These are phyloP conservation scores for Desoria tigrina DNA, from an alignment of 2,888 invertebrate genomes.

Conservation along the genomic window DNA sequence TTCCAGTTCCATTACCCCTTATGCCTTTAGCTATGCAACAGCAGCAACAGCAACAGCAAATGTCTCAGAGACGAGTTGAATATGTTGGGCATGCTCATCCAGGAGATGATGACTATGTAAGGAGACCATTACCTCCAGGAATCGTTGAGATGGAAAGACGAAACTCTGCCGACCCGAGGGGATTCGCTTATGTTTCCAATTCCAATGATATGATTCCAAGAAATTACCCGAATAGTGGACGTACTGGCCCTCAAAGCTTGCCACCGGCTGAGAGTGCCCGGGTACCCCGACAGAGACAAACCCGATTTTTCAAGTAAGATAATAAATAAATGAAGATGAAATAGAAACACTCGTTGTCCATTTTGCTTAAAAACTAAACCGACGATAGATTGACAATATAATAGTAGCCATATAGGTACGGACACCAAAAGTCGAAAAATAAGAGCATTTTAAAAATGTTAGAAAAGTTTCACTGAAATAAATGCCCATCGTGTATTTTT, in stretches of 20 bases:
- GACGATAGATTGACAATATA: no score
- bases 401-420: no score
- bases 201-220: slow-evolving; percentile 3
- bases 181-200: background rate
- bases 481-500: no score
- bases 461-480: no score
- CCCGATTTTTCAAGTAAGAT: slow-evolving; percentile 42
- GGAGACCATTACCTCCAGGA: slow-evolving; percentile 14
- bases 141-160: background rate
- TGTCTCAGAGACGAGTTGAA: slow-evolving; percentile 23
- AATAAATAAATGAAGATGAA: slow-evolving; percentile 3
- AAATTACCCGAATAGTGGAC: slow-evolving; percentile 21
- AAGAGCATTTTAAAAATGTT: no score
- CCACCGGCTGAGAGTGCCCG: slow-evolving; percentile 26
- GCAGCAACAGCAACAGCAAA: slow-evolving; percentile 56
- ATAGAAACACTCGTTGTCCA: no score
- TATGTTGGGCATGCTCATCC: slow-evolving; percentile 38
- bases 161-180: background rate
- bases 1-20: slow-evolving; percentile 63
- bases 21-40: slow-evolving; percentile 63
- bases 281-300: slow-evolving; percentile 27
- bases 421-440: no score
- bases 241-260: slow-evolving; percentile 25
- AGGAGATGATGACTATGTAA: slow-evolving; percentile 37
- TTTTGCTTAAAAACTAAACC: no score